Evolutionary conservation across 1,140 invertebrate genomes (phyloP).

Genomic region (Apis dorsata): DNA sequence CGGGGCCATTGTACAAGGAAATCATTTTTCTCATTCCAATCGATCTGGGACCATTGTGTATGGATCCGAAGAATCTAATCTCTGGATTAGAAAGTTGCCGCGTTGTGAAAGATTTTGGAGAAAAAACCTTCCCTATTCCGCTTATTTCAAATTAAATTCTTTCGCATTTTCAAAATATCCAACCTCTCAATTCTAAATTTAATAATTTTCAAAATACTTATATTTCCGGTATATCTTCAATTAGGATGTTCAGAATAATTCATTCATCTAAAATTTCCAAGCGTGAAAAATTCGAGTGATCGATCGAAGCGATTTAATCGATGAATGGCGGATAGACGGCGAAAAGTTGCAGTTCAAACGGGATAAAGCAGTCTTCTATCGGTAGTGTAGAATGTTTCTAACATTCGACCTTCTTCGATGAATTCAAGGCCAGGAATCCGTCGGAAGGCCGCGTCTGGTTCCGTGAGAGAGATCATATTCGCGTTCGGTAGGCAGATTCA

Average conservation of each 20-base stretch:
- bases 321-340: neutral
- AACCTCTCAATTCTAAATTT: too few relatives aligned
- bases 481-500: slow-evolving; percentile 5
- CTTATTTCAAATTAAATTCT: too few relatives aligned
- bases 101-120: too few relatives aligned
- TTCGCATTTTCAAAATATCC: too few relatives aligned
- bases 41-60: too few relatives aligned
- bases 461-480: slow-evolving; percentile 42
- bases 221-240: too few relatives aligned
- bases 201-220: too few relatives aligned
- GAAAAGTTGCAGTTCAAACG: neutral
- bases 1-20: neutral
- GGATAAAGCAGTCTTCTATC: neutral
- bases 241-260: too few relatives aligned
- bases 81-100: neutral
- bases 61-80: neutral
- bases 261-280: too few relatives aligned
- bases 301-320: slow-evolving; percentile 3
- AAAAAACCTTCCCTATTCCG: too few relatives aligned
- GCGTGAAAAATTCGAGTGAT: neutral
- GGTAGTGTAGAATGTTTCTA: neutral
- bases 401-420: slow-evolving; percentile 33
- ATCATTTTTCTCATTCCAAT: neutral
- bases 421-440: slow-evolving; percentile 33
- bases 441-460: slow-evolving; percentile 21